Evolutionary conservation across 2,113 vertebrate species (phyloP).

Genomic region (Sturnira hondurensis): DNA sequence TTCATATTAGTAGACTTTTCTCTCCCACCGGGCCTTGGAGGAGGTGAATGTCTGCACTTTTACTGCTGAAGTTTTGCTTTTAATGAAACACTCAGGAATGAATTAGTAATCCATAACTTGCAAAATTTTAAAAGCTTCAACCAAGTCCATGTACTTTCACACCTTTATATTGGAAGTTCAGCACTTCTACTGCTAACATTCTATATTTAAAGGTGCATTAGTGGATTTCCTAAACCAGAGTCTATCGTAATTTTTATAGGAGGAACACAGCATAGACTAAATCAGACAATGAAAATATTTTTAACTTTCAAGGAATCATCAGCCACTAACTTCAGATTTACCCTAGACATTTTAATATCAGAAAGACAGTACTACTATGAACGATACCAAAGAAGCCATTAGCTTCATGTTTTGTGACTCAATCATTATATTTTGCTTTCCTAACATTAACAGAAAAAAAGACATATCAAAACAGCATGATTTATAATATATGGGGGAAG

Average conservation of each 20-base stretch:
- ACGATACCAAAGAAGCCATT: background rate
- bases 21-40: background rate
- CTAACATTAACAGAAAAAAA: background rate
- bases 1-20: background rate
- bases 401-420: background rate
- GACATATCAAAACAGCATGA: background rate
- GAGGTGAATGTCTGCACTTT: background rate
- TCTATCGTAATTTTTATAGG: background rate
- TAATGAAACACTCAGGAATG: background rate
- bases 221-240: background rate
- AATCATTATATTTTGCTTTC: background rate
- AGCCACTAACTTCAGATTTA: background rate
- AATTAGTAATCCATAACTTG: background rate
- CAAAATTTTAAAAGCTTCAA: background rate
- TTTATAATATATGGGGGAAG: background rate
- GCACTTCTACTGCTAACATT: background rate
- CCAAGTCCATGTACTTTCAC: background rate
- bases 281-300: background rate
- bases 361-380: background rate
- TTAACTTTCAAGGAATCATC: background rate
- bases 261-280: background rate
- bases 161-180: background rate
- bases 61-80: background rate
- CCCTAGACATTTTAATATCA: background rate
- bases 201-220: background rate